A percentile compares a stretch with the other conserved stretches of the same genome.
Evolutionary conservation across 2,888 invertebrate genomes (phyloP).

Genomic region (Tipula helvola): DNA sequence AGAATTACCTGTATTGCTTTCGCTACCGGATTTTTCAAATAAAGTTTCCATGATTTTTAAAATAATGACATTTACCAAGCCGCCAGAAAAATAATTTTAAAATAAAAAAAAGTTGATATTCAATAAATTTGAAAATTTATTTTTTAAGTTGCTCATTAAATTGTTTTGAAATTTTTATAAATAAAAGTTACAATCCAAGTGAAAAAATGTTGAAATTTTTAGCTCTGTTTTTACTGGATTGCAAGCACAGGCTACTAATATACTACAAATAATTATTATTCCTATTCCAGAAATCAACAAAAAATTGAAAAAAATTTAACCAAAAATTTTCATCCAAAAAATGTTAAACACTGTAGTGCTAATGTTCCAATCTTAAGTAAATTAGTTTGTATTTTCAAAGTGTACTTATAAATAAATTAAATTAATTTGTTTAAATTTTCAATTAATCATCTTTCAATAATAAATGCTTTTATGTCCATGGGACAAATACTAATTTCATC

Average conservation of each 20-base stretch:
- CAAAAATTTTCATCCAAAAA: not conserved
- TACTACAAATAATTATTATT: not conserved
- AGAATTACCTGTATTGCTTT: not conserved
- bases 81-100: not conserved
- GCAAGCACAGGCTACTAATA: not conserved
- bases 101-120: not conserved
- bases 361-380: not conserved
- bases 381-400: not conserved
- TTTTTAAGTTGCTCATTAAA: not conserved
- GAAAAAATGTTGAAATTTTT: not conserved
- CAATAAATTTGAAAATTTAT: not conserved
- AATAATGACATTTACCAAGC: too few species aligned
- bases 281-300: not conserved
- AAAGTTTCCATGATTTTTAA: not conserved
- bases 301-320: not conserved
- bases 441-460: conserved; percentile 21
- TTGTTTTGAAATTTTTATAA: not conserved
- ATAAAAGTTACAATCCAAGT: not conserved
- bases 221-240: not conserved
- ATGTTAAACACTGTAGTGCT: not conserved
- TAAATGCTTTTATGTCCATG: conserved; percentile 32
- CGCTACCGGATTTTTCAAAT: not conserved
- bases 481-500: conserved; percentile 29
- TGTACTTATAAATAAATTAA: not conserved
- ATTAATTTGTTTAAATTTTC: not conserved